phyloP scores from a whole-genome alignment of 2,888 invertebrate species.

The Brachylomia viminalis region DNA sequence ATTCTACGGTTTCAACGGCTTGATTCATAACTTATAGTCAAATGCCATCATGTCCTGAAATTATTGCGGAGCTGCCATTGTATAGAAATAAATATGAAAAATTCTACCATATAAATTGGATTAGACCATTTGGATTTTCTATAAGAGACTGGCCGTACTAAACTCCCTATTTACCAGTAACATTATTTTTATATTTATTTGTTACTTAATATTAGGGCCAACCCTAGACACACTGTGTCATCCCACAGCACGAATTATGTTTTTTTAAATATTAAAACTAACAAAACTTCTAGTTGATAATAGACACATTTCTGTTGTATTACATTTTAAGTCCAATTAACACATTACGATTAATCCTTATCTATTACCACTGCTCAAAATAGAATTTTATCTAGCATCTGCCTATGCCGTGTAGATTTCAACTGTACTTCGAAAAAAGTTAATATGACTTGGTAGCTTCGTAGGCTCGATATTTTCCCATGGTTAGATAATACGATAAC shows the following conservation, averaged over 20 bases:
- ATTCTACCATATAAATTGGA: neutral
- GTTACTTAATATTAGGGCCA: neutral
- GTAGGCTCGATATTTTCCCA: conserved; percentile 67
- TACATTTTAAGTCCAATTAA: conserved; percentile 35
- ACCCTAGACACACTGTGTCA: neutral
- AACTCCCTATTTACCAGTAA: neutral
- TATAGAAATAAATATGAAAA: neutral
- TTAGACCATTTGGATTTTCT: neutral
- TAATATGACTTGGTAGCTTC: conserved; percentile 57
- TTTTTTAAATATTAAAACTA: neutral
- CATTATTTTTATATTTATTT: neutral
- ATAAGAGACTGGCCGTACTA: neutral
- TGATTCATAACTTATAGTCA: neutral
- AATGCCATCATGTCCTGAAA: neutral
- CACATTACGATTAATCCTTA: conserved; percentile 32
- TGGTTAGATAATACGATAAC: conserved; percentile 73
- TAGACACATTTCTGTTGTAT: conserved; percentile 27
- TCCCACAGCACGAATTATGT: neutral
- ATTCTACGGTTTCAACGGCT: neutral
- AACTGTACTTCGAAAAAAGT: conserved; percentile 59
- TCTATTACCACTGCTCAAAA: conserved; percentile 46
- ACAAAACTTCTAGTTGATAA: neutral
- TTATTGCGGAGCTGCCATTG: neutral
- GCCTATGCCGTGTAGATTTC: conserved; percentile 39
- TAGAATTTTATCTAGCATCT: conserved; percentile 56